These are phyloP conservation scores for Limnephilus rhombicus DNA, from an alignment of 2,888 invertebrate species.

Conservation along the genomic window DNA sequence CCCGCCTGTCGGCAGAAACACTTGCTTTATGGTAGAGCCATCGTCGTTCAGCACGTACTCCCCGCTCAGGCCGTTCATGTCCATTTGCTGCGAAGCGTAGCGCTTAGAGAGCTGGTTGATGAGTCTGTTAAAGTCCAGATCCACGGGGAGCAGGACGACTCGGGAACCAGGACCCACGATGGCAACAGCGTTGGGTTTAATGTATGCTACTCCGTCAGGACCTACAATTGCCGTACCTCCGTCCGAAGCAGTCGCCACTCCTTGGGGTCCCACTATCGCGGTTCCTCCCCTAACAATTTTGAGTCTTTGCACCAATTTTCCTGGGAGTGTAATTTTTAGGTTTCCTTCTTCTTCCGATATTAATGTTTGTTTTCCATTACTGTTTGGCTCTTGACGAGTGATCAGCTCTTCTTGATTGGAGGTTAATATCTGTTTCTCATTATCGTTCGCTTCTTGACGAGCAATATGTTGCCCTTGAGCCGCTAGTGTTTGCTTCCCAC, in stretches of 20 bases:
- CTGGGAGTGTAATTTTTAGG: not conserved
- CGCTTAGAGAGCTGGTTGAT: constrained; percentile 70
- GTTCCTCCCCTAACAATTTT: constrained; percentile 86
- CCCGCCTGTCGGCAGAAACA: constrained; percentile 80
- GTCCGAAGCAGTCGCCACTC: constrained; percentile 87
- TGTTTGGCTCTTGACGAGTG: not conserved
- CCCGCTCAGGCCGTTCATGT: constrained; percentile 47
- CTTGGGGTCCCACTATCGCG: constrained; percentile 90
- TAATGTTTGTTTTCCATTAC: not conserved
- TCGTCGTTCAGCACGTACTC: constrained; percentile 65
- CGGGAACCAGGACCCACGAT: constrained; percentile 87
- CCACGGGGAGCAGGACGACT: constrained; percentile 82
- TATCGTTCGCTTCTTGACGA: not conserved
- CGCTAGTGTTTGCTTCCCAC: not conserved
- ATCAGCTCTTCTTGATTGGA: not conserved
- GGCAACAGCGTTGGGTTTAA: constrained; percentile 85
- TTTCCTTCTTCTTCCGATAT: not conserved
- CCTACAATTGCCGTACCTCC: constrained; percentile 90
- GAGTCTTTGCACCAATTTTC: constrained; percentile 34
- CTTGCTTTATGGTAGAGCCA: constrained; percentile 72
- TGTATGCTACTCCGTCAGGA: constrained; percentile 86
- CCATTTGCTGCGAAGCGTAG: constrained; percentile 63
- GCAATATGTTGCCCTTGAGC: not conserved
- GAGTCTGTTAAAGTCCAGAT: constrained; percentile 79
- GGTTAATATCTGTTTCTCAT: not conserved